A percentile compares a stretch with the other conserved stretches of the same genome.
Conservation (phyloP, 2,888 invertebrate species). For the Gastracanthus pulcherrimus region DNA sequence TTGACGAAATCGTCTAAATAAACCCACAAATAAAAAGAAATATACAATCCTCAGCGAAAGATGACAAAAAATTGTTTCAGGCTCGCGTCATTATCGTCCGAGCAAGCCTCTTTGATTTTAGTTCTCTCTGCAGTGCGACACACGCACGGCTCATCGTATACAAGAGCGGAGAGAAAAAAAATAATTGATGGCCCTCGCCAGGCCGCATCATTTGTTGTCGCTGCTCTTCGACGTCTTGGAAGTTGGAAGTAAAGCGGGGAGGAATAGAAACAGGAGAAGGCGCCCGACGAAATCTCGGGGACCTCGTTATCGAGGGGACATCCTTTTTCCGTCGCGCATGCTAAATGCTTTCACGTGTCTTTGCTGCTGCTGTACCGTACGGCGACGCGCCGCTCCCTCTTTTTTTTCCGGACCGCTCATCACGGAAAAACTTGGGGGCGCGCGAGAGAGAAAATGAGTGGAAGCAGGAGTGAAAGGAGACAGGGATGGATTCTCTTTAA, state of each 20-base stretch:
- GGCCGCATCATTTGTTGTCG: neutral
- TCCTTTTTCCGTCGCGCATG: conserved; percentile 39
- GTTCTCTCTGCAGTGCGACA: no score
- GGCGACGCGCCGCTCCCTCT: no score
- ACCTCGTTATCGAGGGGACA: conserved; percentile 23
- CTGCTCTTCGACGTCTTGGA: neutral
- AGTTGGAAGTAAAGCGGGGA: no score
- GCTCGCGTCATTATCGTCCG: no score
- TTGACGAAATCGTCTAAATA: no score
- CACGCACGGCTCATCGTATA: neutral
- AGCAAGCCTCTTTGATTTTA: no score
- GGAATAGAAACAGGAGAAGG: no score
- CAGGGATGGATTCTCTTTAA: neutral
- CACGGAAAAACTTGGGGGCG: neutral
- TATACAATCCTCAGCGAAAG: no score
- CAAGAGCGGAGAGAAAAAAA: neutral
- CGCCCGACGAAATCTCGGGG: neutral
- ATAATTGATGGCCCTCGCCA: neutral
- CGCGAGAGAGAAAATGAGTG: conserved; percentile 27
- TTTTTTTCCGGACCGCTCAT: neutral
- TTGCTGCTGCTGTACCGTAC: no score
- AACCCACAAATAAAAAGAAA: no score
- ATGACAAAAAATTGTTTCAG: no score
- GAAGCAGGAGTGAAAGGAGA: neutral
- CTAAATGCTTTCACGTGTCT: conserved; percentile 65